These are phyloP conservation scores for Setipinna tenuifilis DNA, from an alignment of 2,797 vertebrate species.

Conservation along the genomic window DNA sequence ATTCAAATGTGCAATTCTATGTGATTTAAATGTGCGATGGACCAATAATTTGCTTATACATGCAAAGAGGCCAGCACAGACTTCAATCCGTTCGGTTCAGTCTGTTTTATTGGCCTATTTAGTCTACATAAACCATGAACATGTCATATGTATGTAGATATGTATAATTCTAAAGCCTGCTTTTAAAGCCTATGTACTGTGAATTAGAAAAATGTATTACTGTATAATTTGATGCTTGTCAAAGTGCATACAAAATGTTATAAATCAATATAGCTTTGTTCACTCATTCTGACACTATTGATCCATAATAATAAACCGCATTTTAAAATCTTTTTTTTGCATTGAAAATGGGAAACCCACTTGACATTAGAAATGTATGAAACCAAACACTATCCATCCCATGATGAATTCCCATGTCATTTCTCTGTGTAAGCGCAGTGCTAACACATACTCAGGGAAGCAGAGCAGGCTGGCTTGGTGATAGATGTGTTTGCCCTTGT, in stretches of 20 bases:
- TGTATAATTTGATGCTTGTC: neutral
- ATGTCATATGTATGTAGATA: neutral
- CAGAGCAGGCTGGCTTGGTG: slow-evolving; percentile 21
- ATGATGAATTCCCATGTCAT: slow-evolving; percentile 38
- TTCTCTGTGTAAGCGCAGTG: slow-evolving; percentile 18
- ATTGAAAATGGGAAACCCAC: neutral
- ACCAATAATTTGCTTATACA: too few relatives aligned
- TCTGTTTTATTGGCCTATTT: neutral
- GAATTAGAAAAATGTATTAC: neutral
- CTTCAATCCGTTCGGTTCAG: too few relatives aligned
- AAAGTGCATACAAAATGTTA: neutral
- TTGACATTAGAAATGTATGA: neutral
- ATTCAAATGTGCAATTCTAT: too few relatives aligned
- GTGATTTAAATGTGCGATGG: too few relatives aligned
- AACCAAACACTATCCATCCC: slow-evolving; percentile 30
- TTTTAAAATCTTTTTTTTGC: neutral
- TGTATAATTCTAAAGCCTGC: neutral
- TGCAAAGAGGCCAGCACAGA: neutral
- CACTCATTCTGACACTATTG: slow-evolving; percentile 4
- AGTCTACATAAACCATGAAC: neutral
- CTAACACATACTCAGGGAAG: slow-evolving; percentile 5
- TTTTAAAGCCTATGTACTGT: neutral
- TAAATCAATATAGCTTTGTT: neutral
- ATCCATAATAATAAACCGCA: neutral
- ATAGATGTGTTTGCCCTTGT: slow-evolving; percentile 45